Base-by-base conservation (phyloP, 2,797 vertebrate species). In the Phalloptychus januarius region DNA sequence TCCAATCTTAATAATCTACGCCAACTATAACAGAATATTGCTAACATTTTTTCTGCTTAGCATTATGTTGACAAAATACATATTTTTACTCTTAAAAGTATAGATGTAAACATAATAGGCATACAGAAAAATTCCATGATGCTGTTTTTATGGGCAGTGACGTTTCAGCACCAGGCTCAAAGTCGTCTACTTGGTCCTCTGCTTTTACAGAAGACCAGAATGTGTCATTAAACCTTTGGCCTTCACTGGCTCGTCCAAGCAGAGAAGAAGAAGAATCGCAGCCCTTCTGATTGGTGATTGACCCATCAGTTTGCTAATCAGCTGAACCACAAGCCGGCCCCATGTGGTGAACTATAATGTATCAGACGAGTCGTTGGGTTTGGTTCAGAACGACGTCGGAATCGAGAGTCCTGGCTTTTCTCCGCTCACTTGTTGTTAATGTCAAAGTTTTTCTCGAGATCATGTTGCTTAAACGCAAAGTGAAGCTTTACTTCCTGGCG, bases 391-490 rank as follows among this genome's bases (percentile, higher is more conserved):
- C 50, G 42, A 20, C 44, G 52, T 72, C 23, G 13, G 28, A 72
- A 50, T 82, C 75, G 15, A 71, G 58, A 50, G 25, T 20, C 28
- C 31, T 33, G 69, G 63, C 72, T 82, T 76, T 74, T 72, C 77
- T 3, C 18, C 20, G 28, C 71, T 87, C 72, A 63, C 82, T 89
- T 85, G 87, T 89, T 83, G 70, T 79, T 87, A 81, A 90, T 83
- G 86, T 87, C 84, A 81, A 79, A 58, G 12, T 12, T 40, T 67
- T 65, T 40, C 15, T 84, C 52, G 0, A 20, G 67, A 78, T 86
- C 77, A 28, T 79, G 25, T 44, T 69, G 38, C 40, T 23, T 44
- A 44, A 69, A 44, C 5, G 12, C 23, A n/a, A 42, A 42, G 80
- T 81, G 75, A 70, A 46, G 70, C 54, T 42, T 72, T 63, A 20